Percentiles rank a stretch among this genome's conserved stretches.
Evolutionary conservation across 1,140 invertebrate genomes (phyloP).

Genomic region (Pomacea maculata): DNA sequence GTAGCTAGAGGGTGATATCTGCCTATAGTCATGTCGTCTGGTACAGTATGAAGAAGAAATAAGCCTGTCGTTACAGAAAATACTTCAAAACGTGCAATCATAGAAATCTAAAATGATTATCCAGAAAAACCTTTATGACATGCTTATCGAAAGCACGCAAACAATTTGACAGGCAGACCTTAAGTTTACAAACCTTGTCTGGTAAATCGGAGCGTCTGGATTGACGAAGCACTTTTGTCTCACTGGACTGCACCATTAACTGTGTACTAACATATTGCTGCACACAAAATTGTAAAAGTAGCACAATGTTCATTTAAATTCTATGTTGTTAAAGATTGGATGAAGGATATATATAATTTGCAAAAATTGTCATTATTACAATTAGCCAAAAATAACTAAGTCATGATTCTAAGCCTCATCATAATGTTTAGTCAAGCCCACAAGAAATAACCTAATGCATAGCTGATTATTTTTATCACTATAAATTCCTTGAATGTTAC

Average conservation of each 20-base stretch:
- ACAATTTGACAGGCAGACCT: neutral
- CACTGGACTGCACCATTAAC: constrained; percentile 61
- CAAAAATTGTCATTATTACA: neutral
- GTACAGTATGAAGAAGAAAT: neutral
- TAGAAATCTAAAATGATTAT: no score
- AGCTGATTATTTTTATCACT: no score
- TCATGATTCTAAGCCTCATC: neutral
- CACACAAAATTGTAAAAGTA: constrained; percentile 12
- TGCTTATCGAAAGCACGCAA: no score
- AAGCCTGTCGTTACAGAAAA: neutral
- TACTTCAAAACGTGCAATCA: no score
- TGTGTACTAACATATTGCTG: constrained; percentile 66
- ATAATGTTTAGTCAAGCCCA: neutral
- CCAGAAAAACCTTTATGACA: no score
- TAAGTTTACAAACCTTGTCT: constrained; percentile 50
- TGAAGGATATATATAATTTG: neutral
- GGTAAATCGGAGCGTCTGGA: constrained; percentile 52
- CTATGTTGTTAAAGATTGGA: neutral
- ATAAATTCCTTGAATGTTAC: no score
- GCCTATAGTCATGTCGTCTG: neutral
- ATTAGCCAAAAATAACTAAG: constrained; percentile 10
- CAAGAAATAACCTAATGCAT: neutral
- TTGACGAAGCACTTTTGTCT: constrained; percentile 59
- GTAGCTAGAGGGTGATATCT: no score
- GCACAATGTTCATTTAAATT: neutral